Evolutionary conservation across 2,888 invertebrate genomes (phyloP).

Genomic region (Keiferia lycopersicella): DNA sequence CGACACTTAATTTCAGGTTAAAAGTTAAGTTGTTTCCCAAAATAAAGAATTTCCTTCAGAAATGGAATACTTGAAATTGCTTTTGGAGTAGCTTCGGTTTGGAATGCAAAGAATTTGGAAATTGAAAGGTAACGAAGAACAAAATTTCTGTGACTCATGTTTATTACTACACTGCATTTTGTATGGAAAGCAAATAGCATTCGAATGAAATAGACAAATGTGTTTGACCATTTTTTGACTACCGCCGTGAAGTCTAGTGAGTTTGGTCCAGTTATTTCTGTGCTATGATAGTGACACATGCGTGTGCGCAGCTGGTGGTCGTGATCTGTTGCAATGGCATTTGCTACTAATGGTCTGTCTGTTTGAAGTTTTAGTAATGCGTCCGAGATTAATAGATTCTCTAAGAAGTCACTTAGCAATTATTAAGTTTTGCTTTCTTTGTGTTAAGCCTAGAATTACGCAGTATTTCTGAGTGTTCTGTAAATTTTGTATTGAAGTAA

Average conservation of each 20-base stretch:
- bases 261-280: constrained; percentile 52
- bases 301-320: constrained; percentile 53
- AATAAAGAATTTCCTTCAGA: constrained; percentile 57
- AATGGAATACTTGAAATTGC: constrained; percentile 41
- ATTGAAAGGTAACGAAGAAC: constrained; percentile 28
- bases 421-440: constrained; percentile 9
- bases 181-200: constrained; percentile 10
- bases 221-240: constrained; percentile 49
- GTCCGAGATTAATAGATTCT: constrained; percentile 32
- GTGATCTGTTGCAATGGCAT: constrained; percentile 57
- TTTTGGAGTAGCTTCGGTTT: constrained; percentile 41
- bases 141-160: not conserved
- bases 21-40: constrained; percentile 57
- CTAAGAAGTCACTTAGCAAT: constrained; percentile 14
- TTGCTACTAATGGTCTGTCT: constrained; percentile 42
- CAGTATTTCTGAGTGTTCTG: not conserved
- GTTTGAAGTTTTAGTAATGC: constrained; percentile 42
- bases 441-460: not conserved
- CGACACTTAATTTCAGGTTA: constrained; percentile 79
- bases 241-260: constrained; percentile 54
- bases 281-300: constrained; percentile 51
- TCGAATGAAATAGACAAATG: constrained; percentile 11
- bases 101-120: constrained; percentile 55
- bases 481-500: not conserved
- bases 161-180: not conserved